Conservation (phyloP, 2,797 vertebrate genomes). For the Enteromius trimaculatus region DNA sequence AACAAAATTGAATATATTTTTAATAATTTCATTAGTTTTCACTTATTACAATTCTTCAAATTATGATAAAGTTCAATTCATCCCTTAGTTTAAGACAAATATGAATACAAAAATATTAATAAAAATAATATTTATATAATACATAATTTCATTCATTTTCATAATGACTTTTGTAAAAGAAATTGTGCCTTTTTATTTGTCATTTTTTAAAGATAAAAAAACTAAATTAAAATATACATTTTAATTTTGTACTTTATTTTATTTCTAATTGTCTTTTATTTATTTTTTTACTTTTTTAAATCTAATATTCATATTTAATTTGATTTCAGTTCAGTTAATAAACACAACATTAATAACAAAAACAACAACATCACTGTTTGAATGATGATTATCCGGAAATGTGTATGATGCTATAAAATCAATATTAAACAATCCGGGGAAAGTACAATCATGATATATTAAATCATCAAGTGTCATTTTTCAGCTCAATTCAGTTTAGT, state of each 20-base stretch:
- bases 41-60: neutral
- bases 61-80: neutral
- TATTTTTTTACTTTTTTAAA: no score
- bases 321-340: neutral
- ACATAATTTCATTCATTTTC: neutral
- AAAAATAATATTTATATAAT: neutral
- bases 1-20: neutral
- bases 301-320: neutral
- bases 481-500: neutral
- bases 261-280: neutral
- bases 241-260: neutral
- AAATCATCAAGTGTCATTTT: neutral
- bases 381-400: neutral
- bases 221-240: no score
- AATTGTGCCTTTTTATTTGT: neutral
- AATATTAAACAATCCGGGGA: neutral
- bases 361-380: neutral
- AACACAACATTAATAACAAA: neutral
- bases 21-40: neutral
- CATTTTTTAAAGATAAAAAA: no score
- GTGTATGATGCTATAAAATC: neutral
- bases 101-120: neutral
- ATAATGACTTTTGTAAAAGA: neutral
- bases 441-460: neutral
- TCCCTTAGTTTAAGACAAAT: neutral